Percentiles rank a stretch among this genome's conserved stretches.
These are phyloP conservation scores for Lycorma delicatula DNA, from an alignment of 1,140 invertebrate species.

Conservation along the genomic window DNA sequence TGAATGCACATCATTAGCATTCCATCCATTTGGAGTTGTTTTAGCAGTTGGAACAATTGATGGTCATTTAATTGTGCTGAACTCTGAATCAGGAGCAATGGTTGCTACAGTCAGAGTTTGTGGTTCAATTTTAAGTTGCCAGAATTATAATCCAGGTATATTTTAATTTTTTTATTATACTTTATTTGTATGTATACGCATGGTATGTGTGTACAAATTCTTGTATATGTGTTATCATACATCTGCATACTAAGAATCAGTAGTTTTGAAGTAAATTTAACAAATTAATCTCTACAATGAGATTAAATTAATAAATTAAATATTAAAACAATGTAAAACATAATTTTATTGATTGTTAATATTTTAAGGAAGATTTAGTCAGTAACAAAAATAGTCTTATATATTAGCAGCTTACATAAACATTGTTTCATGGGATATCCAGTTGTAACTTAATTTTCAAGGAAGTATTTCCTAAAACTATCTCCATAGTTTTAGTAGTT, in stretches of 20 bases:
- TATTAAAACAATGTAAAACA: background rate
- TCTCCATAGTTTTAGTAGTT: too few species aligned
- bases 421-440: too few species aligned
- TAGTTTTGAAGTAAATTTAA: background rate
- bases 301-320: background rate
- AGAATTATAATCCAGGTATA: slow-evolving; percentile 78
- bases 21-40: slow-evolving; percentile 79
- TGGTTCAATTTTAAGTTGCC: slow-evolving; percentile 71
- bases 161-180: slow-evolving; percentile 2
- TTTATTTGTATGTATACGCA: too few species aligned
- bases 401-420: too few species aligned
- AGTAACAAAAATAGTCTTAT: too few species aligned
- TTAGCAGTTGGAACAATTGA: slow-evolving; percentile 81
- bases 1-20: slow-evolving; percentile 72
- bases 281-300: background rate
- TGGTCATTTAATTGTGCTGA: slow-evolving; percentile 76
- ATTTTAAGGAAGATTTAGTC: too few species aligned
- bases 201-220: slow-evolving; percentile 5
- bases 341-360: too few species aligned
- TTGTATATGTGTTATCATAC: slow-evolving; percentile 14
- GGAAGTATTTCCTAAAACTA: too few species aligned
- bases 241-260: too few species aligned
- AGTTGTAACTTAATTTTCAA: too few species aligned
- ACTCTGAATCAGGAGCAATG: slow-evolving; percentile 70
- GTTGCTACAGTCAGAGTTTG: slow-evolving; percentile 77